phyloP scores from a whole-genome alignment of 1,140 invertebrate species.

The Thalassaphorura encarpata region DNA sequence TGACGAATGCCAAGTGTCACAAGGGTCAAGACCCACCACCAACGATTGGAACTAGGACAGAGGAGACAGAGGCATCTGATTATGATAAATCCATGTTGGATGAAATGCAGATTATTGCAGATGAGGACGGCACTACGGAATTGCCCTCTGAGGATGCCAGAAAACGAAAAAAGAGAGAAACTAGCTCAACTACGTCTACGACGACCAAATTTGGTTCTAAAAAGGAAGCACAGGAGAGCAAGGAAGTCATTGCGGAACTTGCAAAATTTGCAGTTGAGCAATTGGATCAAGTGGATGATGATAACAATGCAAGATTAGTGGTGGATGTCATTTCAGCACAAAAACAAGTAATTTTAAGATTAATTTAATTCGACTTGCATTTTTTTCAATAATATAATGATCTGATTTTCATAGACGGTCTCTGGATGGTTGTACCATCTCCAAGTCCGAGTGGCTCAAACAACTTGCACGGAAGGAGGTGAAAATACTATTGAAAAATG shows the following conservation, averaged over 20 bases:
- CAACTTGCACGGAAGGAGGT: slow-evolving; percentile 33
- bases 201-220: no score
- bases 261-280: slow-evolving; percentile 38
- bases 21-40: no score
- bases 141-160: not conserved
- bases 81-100: not conserved
- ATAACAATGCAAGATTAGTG: slow-evolving; percentile 38
- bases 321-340: slow-evolving; percentile 37
- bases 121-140: not conserved
- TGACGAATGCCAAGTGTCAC: slow-evolving; percentile 10
- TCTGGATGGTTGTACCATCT: slow-evolving; percentile 37
- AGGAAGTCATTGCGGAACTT: slow-evolving; percentile 18
- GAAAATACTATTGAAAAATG: slow-evolving; percentile 25
- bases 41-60: not conserved
- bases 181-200: not conserved
- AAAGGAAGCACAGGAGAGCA: not conserved
- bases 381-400: not conserved
- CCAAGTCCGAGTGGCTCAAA: slow-evolving; percentile 34
- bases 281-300: slow-evolving; percentile 39
- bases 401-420: slow-evolving; percentile 32
- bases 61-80: not conserved
- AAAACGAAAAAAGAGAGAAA: not conserved
- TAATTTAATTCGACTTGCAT: slow-evolving; percentile 6
- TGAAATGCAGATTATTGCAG: not conserved
- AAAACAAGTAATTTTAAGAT: slow-evolving; percentile 34